phyloP scores from a whole-genome alignment of 2,888 invertebrate species.

The Hirudinaria manillensis region DNA sequence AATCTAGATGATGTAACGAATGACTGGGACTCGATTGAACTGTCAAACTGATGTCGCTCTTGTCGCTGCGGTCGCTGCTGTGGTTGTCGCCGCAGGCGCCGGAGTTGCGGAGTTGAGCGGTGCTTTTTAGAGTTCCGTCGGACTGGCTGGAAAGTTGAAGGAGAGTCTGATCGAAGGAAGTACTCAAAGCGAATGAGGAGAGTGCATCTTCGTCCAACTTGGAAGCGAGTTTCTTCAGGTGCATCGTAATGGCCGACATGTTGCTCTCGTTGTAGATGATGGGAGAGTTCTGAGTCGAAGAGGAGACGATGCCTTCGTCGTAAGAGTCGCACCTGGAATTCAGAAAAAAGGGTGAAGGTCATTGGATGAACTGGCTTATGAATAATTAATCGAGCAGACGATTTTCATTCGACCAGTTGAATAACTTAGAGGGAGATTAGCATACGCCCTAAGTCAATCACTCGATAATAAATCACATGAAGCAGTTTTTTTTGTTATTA shows the following conservation, averaged over 20 bases:
- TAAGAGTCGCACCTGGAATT: not conserved
- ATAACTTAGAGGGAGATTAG: too few species aligned
- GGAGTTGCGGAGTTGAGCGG: not conserved
- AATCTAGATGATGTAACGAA: too few species aligned
- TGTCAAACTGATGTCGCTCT: not conserved
- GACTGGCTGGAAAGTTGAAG: too few species aligned
- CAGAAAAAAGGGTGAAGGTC: not conserved
- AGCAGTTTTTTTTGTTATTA: too few species aligned
- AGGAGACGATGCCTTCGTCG: conserved; percentile 10
- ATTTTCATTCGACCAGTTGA: not conserved
- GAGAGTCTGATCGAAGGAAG: not conserved
- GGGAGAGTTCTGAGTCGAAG: not conserved
- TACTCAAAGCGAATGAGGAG: not conserved
- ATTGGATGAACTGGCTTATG: not conserved
- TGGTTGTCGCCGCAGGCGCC: not conserved
- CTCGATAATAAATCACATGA: too few species aligned
- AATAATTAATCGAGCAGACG: not conserved
- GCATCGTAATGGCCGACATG: not conserved
- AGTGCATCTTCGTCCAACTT: not conserved
- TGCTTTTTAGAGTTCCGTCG: too few species aligned
- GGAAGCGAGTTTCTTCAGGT: not conserved
- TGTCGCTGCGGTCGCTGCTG: not conserved
- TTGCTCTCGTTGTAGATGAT: not conserved
- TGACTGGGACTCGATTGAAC: too few species aligned
- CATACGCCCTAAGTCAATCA: too few species aligned